Conservation (phyloP, 2,113 vertebrate genomes). For the Phylloscopus whistleri region DNA sequence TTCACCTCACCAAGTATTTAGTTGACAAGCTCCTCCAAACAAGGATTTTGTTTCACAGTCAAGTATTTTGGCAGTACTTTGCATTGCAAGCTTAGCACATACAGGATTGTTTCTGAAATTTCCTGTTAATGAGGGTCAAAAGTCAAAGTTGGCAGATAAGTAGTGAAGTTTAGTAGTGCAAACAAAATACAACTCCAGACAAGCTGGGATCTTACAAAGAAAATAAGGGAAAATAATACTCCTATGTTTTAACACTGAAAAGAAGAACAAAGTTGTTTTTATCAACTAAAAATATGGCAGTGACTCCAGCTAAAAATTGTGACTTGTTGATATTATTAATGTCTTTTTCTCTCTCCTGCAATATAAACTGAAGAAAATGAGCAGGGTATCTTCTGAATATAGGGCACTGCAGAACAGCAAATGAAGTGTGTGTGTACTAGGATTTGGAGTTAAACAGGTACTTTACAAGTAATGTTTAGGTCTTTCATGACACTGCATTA, state of each 20-base stretch:
- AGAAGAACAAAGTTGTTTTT: neutral
- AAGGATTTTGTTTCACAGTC: slow-evolving; percentile 14
- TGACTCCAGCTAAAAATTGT: neutral
- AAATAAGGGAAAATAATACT: neutral
- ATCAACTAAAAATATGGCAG: neutral
- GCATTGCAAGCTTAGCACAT: neutral
- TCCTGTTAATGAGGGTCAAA: neutral
- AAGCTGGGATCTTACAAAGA: neutral
- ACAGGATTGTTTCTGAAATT: neutral
- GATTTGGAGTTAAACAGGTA: neutral
- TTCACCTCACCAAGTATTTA: neutral
- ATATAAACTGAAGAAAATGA: neutral
- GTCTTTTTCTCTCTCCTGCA: neutral
- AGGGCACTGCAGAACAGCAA: neutral
- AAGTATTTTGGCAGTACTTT: slow-evolving; percentile 25
- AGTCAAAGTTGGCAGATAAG: neutral
- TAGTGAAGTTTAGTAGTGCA: neutral
- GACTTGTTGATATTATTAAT: neutral
- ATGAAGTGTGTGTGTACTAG: neutral
- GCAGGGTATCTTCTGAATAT: neutral
- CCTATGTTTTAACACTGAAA: neutral
- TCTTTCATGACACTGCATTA: neutral
- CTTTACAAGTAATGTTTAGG: neutral
- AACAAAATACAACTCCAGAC: neutral
- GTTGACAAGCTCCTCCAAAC: slow-evolving; percentile 1